phyloP scores from a whole-genome alignment of 1,140 invertebrate species.

The Diachasmimorpha longicaudata region DNA sequence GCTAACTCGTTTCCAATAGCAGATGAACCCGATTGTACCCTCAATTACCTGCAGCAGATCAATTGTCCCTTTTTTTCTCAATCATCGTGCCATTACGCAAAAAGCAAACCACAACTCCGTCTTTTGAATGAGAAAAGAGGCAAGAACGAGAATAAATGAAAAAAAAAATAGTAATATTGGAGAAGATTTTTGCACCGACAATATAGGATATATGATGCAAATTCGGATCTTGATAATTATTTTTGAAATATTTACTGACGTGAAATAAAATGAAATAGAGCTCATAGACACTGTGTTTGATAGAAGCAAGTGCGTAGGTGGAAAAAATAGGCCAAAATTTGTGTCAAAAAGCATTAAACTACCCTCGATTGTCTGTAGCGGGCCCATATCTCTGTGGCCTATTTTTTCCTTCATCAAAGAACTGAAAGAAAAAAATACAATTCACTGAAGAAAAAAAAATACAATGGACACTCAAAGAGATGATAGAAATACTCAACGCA shows the following conservation, averaged over 20 bases:
- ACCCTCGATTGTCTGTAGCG: too few relatives aligned
- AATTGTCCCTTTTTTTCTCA: background rate
- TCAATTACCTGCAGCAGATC: background rate
- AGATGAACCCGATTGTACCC: background rate
- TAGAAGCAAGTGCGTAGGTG: background rate
- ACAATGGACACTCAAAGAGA: background rate
- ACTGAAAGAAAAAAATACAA: background rate
- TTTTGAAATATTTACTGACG: slow-evolving; percentile 26
- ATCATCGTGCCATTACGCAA: slow-evolving; percentile 16
- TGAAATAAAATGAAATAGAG: slow-evolving; percentile 8
- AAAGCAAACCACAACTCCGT: slow-evolving; percentile 15
- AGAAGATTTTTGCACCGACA: background rate
- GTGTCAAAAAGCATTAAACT: too few relatives aligned
- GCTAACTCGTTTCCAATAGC: background rate
- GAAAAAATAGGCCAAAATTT: too few relatives aligned
- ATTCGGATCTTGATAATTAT: slow-evolving; percentile 19
- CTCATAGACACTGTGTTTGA: background rate
- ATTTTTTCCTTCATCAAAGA: background rate
- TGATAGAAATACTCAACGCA: too few relatives aligned
- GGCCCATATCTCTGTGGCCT: too few relatives aligned
- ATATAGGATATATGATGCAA: slow-evolving; percentile 4
- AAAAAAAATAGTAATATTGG: slow-evolving; percentile 16
- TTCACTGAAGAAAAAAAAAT: background rate
- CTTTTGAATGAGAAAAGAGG: slow-evolving; percentile 2
- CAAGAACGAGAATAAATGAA: background rate